A percentile compares a stretch with the other conserved stretches of the same genome.
Evolutionary conservation across 1,140 invertebrate genomes (phyloP).

Genomic region (Penaeus chinensis): DNA sequence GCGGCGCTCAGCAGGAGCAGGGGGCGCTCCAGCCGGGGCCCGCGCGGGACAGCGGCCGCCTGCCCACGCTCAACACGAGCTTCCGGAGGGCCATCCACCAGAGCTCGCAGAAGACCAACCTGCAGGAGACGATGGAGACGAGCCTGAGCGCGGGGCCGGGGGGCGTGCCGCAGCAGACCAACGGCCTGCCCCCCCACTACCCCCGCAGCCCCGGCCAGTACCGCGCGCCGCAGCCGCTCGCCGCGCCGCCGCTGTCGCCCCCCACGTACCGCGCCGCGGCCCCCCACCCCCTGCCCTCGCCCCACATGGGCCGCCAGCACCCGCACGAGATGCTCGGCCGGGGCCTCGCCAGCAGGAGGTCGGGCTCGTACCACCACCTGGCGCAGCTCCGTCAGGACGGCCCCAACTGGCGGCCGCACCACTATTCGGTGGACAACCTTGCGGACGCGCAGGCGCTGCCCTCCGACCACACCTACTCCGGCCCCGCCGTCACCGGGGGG

Average conservation of each 20-base stretch:
- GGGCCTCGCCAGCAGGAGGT: constrained; percentile 35
- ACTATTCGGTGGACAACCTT: constrained; percentile 54
- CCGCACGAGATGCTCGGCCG: constrained; percentile 41
- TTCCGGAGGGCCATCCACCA: constrained; percentile 66
- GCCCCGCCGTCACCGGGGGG: constrained; percentile 31
- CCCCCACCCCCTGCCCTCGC: constrained; percentile 41
- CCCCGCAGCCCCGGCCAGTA: constrained; percentile 40
- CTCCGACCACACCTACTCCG: constrained; percentile 61
- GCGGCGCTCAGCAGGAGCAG: constrained; percentile 45
- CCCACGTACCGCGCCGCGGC: constrained; percentile 13
- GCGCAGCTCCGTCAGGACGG: constrained; percentile 47
- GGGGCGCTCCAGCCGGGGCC: constrained; percentile 33
- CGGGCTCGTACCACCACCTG: constrained; percentile 54
- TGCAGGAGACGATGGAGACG: constrained; percentile 53
- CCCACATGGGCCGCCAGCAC: constrained; percentile 39
- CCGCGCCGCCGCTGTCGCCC: constrained; percentile 10
- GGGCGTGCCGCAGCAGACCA: background rate
- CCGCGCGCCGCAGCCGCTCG: constrained; percentile 31
- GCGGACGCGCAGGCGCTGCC: constrained; percentile 51
- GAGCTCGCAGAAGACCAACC: constrained; percentile 65
- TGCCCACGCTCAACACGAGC: constrained; percentile 65
- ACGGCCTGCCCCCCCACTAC: constrained; percentile 50
- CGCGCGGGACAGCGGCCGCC: constrained; percentile 35
- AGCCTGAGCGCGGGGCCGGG: constrained; percentile 24
- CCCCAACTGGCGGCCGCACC: constrained; percentile 38